A percentile compares a stretch with the other conserved stretches of the same genome.
Evolutionary conservation across 2,797 vertebrate species (phyloP).

Genomic region (Brachyalestes nurse): DNA sequence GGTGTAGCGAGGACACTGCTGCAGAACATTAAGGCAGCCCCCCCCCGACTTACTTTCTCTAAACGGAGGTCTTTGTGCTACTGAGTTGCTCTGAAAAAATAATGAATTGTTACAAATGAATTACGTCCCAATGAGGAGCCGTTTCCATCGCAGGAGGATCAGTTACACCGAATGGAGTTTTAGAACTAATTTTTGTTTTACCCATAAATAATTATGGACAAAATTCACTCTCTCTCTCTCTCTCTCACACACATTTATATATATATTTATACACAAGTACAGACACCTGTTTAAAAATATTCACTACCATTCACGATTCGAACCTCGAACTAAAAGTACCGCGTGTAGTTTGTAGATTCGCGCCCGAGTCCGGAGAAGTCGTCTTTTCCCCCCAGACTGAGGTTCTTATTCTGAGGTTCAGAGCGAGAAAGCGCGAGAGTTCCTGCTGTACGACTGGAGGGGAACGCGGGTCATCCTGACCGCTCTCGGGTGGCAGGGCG

Average conservation of each 20-base stretch:
- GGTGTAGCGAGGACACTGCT: background rate
- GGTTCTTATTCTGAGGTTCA: background rate
- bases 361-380: background rate
- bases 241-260: slow-evolving; percentile 18
- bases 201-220: slow-evolving; percentile 34
- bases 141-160: background rate
- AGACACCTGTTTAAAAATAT: slow-evolving; percentile 41
- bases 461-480: too few relatives aligned
- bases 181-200: slow-evolving; percentile 6
- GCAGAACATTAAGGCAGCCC: slow-evolving; percentile 12
- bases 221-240: background rate
- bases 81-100: slow-evolving; percentile 62
- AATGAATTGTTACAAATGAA: slow-evolving; percentile 65
- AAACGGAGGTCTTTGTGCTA: slow-evolving; percentile 75
- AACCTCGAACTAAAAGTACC: slow-evolving; percentile 35
- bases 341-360: background rate
- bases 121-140: background rate
- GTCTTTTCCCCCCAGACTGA: background rate
- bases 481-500: too few relatives aligned
- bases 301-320: slow-evolving; percentile 35
- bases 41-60: too few relatives aligned
- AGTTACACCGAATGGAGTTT: slow-evolving; percentile 32
- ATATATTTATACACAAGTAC: slow-evolving; percentile 26
- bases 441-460: too few relatives aligned
- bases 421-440: too few relatives aligned